These are phyloP conservation scores for Chlorops oryzae DNA, from an alignment of 1,140 invertebrate species.

Conservation along the genomic window DNA sequence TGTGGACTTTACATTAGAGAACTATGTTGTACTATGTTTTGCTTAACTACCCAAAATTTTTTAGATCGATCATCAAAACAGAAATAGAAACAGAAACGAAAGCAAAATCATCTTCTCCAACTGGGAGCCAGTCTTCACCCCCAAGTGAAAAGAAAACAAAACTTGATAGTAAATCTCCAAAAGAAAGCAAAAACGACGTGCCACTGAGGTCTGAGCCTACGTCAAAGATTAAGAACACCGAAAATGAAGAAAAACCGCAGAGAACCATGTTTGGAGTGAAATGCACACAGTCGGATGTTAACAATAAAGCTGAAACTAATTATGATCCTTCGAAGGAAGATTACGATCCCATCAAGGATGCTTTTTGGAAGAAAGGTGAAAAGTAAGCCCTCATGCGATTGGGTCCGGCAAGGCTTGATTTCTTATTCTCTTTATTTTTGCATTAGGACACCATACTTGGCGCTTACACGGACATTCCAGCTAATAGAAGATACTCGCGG, in stretches of 20 bases:
- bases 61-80: background rate
- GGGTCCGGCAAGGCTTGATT: too few relatives aligned
- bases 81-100: background rate
- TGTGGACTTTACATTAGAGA: too few relatives aligned
- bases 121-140: background rate
- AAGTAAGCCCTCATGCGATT: too few relatives aligned
- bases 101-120: background rate
- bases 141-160: background rate
- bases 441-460: slow-evolving; percentile 91
- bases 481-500: slow-evolving; percentile 84
- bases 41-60: too few relatives aligned
- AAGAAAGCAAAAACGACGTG: background rate
- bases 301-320: slow-evolving; percentile 32
- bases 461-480: slow-evolving; percentile 84
- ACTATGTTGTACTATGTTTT: too few relatives aligned
- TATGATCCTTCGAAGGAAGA: slow-evolving; percentile 73
- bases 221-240: too few relatives aligned
- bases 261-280: too few relatives aligned
- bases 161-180: background rate
- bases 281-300: slow-evolving; percentile 13
- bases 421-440: slow-evolving; percentile 33
- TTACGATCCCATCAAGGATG: slow-evolving; percentile 88
- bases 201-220: too few relatives aligned
- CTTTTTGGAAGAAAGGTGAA: slow-evolving; percentile 74
- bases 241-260: too few relatives aligned